Evolutionary conservation across 1,140 invertebrate genomes (phyloP).

Genomic region (Drosophila orena): DNA sequence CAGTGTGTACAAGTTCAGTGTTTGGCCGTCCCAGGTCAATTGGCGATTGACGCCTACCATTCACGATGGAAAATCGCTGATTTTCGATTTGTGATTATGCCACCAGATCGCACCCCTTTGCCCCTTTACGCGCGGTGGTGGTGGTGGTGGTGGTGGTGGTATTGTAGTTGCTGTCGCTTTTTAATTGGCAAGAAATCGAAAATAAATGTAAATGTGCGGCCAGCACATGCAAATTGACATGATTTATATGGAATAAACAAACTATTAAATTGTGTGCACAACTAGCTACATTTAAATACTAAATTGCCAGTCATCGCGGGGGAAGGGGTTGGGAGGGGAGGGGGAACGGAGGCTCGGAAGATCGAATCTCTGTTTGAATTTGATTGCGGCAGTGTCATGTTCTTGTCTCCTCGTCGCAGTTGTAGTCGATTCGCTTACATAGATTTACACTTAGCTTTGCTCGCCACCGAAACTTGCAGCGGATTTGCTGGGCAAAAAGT

Average conservation of each 20-base stretch:
- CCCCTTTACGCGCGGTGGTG: not conserved
- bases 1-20: not conserved
- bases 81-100: conserved; percentile 31
- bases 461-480: conserved; percentile 7
- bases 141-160: not conserved
- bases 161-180: conserved; percentile 28
- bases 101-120: conserved; percentile 6
- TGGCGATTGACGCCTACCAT: conserved; percentile 50
- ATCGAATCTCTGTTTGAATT: conserved; percentile 34
- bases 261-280: conserved; percentile 52
- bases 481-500: not conserved
- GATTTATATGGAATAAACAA: conserved; percentile 62
- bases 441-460: conserved; percentile 62
- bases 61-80: conserved; percentile 25
- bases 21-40: conserved; percentile 34
- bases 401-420: conserved; percentile 10
- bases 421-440: conserved; percentile 54
- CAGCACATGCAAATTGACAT: conserved; percentile 58
- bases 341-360: not conserved
- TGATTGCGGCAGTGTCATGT: conserved; percentile 52
- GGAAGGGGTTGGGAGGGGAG: too few relatives aligned
- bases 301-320: conserved; percentile 34
- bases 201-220: conserved; percentile 49
- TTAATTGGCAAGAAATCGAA: conserved; percentile 56
- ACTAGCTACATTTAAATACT: conserved; percentile 44